These are phyloP conservation scores for Leptopilina syphax DNA, from an alignment of 2,888 invertebrate species.

Conservation along the genomic window DNA sequence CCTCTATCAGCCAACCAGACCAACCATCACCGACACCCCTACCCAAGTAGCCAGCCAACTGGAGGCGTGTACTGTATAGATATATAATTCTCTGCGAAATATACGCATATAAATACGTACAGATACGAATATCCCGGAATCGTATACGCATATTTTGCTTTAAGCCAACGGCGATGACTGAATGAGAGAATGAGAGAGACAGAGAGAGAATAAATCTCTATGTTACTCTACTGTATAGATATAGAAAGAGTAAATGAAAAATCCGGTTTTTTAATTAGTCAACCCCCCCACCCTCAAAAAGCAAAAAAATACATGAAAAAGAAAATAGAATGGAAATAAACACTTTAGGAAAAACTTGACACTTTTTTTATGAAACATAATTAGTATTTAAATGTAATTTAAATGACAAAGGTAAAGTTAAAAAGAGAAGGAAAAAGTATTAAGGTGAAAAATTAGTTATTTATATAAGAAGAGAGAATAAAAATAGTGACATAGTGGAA, in stretches of 20 bases:
- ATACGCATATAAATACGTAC: constrained; percentile 49
- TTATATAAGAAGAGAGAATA: too few species aligned
- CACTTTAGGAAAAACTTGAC: too few species aligned
- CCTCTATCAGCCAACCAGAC: constrained; percentile 67
- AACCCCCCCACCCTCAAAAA: background rate
- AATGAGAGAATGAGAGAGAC: constrained; percentile 56
- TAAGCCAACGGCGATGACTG: constrained; percentile 45
- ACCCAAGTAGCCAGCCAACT: constrained; percentile 64
- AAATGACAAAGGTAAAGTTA: background rate
- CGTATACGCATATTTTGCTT: constrained; percentile 46
- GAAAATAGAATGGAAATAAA: constrained; percentile 16
- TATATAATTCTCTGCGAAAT: background rate
- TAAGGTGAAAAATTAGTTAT: too few species aligned
- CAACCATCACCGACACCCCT: constrained; percentile 57
- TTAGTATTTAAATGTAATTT: too few species aligned
- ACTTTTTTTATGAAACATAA: too few species aligned
- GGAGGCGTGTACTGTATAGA: constrained; percentile 60
- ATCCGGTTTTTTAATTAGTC: constrained; percentile 66
- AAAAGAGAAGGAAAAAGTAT: background rate
- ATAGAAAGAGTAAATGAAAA: constrained; percentile 64
- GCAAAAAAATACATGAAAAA: constrained; percentile 32
- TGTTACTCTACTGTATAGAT: constrained; percentile 43
- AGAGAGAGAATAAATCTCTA: constrained; percentile 61
- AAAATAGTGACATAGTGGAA: too few species aligned
- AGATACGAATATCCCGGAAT: constrained; percentile 40